Base-by-base conservation (phyloP, 2,888 invertebrate genomes). In the Metallyticus violacea region DNA sequence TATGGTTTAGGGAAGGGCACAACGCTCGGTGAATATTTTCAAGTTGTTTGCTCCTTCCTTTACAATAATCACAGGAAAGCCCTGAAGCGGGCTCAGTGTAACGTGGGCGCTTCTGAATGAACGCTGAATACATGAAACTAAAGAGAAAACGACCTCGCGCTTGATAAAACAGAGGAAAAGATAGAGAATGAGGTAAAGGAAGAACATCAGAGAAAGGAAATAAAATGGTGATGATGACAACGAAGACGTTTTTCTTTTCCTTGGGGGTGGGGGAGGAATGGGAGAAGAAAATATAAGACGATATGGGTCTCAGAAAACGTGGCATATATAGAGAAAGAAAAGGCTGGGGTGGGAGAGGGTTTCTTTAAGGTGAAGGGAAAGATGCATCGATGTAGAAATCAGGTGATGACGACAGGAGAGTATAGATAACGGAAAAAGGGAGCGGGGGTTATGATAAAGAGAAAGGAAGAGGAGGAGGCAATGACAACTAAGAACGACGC, bases 341-440 rank as follows among this genome's bases (percentile, higher is more conserved):
- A 62, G 40, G 40, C 22, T 62, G 40, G 40, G 9, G 22, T 62
- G 40, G 40, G 40, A 62, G 40, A 62, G 22, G 40, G 40, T 15
- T 62, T 62, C 40, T 62, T 62, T 62, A 62, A 62, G 40, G 81
- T 30, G 29, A 26, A 28, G 81, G 28, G 29, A 28, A 27, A 77
- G 84, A 83, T 26, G 84, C 83, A 84, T 78, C 62, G 84, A 82
- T 76, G 86, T 83, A 86, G 86, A 86, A 86, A 83, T 86, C 86
- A 86, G 83, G 79, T 86, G 86, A 84, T 78, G 86, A 29, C 79
- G 83, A 84, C 86, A 86, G 86, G 80, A 25, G 80, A 62, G 82
- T 7, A 85, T 79, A 85, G 85, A 85, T 85, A 78, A 85, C 25
- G 79, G 79, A 85, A 79, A 79, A 78, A 85, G 15, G 79, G 78